Conservation (phyloP, 2,113 vertebrate species). For the Chauna torquata region DNA sequence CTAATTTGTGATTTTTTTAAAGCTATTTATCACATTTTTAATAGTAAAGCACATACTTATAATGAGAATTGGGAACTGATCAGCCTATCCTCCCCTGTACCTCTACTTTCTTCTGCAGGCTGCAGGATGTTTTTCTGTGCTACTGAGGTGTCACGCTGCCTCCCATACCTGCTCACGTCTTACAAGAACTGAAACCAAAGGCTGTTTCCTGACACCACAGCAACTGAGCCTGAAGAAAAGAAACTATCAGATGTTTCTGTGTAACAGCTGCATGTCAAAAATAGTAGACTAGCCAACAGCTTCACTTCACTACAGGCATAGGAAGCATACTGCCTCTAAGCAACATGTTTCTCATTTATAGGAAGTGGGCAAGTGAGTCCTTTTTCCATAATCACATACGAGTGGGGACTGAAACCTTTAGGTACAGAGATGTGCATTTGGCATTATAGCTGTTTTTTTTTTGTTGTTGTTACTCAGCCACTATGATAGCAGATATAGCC, state of each 20-base stretch:
- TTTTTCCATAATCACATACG: background rate
- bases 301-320: background rate
- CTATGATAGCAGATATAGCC: fast-evolving
- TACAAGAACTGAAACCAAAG: constrained; percentile 30
- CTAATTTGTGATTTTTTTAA: background rate
- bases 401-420: background rate
- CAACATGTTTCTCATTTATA: background rate
- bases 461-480: background rate
- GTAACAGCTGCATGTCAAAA: constrained; percentile 56
- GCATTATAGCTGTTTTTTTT: background rate
- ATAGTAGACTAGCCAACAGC: constrained; percentile 7
- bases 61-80: background rate
- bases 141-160: background rate
- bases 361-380: background rate
- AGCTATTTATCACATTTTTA: fast-evolving
- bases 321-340: background rate
- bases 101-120: background rate
- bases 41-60: background rate
- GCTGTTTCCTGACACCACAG: background rate
- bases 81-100: background rate
- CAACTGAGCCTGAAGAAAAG: constrained; percentile 7
- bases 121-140: background rate
- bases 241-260: constrained; percentile 62
- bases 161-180: constrained; percentile 17
- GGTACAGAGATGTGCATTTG: background rate